Evolutionary conservation across 2,113 vertebrate genomes (phyloP).

Genomic region (Chloebia gouldiae): DNA sequence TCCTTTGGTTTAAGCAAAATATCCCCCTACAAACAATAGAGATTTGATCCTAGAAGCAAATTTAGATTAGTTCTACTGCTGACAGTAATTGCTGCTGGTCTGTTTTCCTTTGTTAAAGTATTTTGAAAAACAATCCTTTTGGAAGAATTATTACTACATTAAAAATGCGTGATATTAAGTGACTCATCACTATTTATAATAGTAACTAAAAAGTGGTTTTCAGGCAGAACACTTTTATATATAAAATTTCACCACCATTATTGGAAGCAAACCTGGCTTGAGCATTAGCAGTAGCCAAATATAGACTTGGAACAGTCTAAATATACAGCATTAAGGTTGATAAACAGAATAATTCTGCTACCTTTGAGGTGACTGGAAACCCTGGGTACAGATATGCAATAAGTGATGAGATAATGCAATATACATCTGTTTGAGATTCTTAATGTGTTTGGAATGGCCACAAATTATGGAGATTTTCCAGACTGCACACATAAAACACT

Average conservation of each 20-base stretch:
- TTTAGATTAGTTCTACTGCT: not conserved
- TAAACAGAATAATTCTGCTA: not conserved
- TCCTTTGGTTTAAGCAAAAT: not conserved
- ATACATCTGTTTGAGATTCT: not conserved
- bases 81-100: not conserved
- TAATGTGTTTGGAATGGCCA: not conserved
- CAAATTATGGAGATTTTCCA: not conserved
- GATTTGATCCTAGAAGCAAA: not conserved
- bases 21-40: not conserved
- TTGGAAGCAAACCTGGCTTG: not conserved
- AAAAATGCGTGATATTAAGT: not conserved
- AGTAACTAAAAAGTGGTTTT: not conserved
- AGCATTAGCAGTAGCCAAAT: not conserved
- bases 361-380: not conserved
- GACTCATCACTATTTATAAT: not conserved
- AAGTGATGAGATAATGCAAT: not conserved
- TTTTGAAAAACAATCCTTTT: not conserved
- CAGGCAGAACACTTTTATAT: not conserved
- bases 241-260: not conserved
- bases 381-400: not conserved
- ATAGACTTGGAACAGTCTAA: not conserved
- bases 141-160: not conserved
- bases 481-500: not conserved
- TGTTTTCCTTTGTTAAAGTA: not conserved
- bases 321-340: not conserved